A percentile compares a stretch with the other conserved stretches of the same genome.
phyloP scores from a whole-genome alignment of 2,888 invertebrate genomes.

The Cantharis flavilabris region DNA sequence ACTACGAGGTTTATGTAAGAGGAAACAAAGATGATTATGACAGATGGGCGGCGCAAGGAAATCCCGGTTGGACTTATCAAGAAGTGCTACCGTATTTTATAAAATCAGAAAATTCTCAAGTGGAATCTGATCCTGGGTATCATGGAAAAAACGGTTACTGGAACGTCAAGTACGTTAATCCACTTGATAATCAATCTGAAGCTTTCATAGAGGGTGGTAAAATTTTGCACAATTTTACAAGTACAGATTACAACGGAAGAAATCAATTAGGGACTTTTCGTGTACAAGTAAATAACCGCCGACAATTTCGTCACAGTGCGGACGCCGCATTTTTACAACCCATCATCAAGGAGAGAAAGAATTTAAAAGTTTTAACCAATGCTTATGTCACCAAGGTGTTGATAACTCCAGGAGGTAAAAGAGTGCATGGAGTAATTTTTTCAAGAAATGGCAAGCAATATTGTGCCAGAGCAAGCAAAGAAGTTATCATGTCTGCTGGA shows the following conservation, averaged over 20 bases:
- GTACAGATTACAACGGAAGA: constrained; percentile 61
- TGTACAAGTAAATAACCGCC: constrained; percentile 63
- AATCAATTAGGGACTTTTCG: constrained; percentile 68
- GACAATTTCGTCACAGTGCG: constrained; percentile 65
- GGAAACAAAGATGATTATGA: not conserved
- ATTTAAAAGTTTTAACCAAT: constrained; percentile 59
- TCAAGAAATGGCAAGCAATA: constrained; percentile 56
- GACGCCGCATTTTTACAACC: constrained; percentile 71
- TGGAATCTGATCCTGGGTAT: not conserved
- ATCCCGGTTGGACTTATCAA: not conserved
- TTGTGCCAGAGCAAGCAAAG: constrained; percentile 61
- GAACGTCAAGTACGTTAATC: not conserved
- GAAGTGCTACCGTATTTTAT: not conserved
- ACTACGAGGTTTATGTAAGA: not conserved
- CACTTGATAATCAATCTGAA: not conserved
- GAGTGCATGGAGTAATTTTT: constrained; percentile 60
- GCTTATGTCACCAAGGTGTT: constrained; percentile 62
- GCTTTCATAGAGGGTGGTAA: not conserved
- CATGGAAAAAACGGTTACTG: not conserved
- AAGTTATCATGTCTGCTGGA: constrained; percentile 66
- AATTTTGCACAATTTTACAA: not conserved
- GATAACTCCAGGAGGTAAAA: constrained; percentile 60
- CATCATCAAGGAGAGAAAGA: constrained; percentile 58
- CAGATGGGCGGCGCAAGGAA: not conserved
- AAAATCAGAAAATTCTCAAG: not conserved